Evolutionary conservation across 2,797 vertebrate species (phyloP).

Genomic region (Chanos chanos): DNA sequence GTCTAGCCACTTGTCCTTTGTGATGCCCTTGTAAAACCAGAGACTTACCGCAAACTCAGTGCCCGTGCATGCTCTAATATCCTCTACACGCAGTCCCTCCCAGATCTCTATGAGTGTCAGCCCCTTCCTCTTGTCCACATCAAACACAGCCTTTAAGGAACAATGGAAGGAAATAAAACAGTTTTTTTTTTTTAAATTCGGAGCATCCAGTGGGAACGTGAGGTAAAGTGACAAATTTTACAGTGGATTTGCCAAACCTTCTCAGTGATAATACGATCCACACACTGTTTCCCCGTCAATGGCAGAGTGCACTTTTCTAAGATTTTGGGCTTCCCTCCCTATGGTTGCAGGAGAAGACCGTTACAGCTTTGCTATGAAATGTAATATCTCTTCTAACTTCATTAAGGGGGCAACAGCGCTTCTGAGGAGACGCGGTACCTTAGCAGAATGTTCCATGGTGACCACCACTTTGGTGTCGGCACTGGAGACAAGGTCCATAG

Average conservation of each 20-base stretch:
- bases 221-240: too few relatives aligned
- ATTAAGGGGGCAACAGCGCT: too few relatives aligned
- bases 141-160: conserved; percentile 23
- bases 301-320: conserved; percentile 79
- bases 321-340: conserved; percentile 82
- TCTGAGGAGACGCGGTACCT: conserved; percentile 72
- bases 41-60: conserved; percentile 30
- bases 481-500: conserved; percentile 96
- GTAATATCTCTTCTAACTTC: too few relatives aligned
- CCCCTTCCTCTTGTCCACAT: conserved; percentile 30
- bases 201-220: too few relatives aligned
- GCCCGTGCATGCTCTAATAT: conserved; percentile 39
- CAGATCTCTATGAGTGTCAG: conserved; percentile 36
- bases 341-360: neutral
- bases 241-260: conserved; percentile 63
- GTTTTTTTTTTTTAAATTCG: too few relatives aligned
- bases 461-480: conserved; percentile 92
- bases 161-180: neutral
- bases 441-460: conserved; percentile 90
- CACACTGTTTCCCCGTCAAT: conserved; percentile 80
- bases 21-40: too few relatives aligned
- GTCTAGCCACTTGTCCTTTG: too few relatives aligned
- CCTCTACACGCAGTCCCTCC: conserved; percentile 34
- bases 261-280: conserved; percentile 83
- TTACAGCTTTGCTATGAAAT: too few relatives aligned